phyloP scores from a whole-genome alignment of 2,797 vertebrate species.

The Chanos chanos region DNA sequence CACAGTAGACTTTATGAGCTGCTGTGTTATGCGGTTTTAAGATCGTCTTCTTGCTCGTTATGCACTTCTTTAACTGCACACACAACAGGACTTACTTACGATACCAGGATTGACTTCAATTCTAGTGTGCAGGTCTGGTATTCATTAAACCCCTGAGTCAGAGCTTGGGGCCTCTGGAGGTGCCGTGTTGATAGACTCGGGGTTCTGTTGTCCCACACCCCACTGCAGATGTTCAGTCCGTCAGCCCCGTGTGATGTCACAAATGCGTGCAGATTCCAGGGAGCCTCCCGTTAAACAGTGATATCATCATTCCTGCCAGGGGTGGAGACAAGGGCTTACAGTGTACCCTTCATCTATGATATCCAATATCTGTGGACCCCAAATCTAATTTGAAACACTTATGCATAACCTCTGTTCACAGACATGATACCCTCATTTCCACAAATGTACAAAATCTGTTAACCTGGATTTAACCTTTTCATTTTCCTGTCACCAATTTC shows the following conservation, averaged over 20 bases:
- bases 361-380: neutral
- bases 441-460: too few relatives aligned
- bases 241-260: conserved; percentile 69
- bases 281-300: conserved; percentile 55
- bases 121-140: conserved; percentile 66
- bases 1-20: conserved; percentile 32
- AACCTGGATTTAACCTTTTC: too few relatives aligned
- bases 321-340: conserved; percentile 24
- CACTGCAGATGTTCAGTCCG: conserved; percentile 67
- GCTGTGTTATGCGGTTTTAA: conserved; percentile 38
- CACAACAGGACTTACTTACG: conserved; percentile 41
- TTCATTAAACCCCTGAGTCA: conserved; percentile 74
- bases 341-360: neutral
- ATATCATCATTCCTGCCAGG: conserved; percentile 41
- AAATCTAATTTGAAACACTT: neutral
- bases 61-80: conserved; percentile 43
- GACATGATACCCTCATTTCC: too few relatives aligned
- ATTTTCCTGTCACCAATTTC: too few relatives aligned
- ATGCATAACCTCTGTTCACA: too few relatives aligned
- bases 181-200: conserved; percentile 34
- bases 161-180: conserved; percentile 63
- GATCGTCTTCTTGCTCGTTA: conserved; percentile 36
- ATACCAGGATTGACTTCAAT: conserved; percentile 58
- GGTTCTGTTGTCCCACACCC: conserved; percentile 68
- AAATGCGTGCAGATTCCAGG: conserved; percentile 44